Evolutionary conservation across 30 jellyfish, hydroid and myxozoan species (phyloP), one percentile per base, ranked within the genome.

Genomic region (Sanderia malayensis): DNA sequence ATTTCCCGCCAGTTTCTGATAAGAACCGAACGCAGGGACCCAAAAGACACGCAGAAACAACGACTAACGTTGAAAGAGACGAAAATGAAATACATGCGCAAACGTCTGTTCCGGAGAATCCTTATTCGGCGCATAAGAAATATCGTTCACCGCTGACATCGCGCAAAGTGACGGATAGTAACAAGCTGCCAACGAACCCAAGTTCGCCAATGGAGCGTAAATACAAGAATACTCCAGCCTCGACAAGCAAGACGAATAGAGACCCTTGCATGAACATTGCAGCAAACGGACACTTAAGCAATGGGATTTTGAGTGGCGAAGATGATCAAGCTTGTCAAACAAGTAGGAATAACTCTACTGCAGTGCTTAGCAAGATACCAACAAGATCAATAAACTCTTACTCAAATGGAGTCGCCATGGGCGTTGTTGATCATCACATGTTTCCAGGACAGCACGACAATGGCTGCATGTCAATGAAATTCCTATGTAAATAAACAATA

Each of bases 111-210:
- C n/a, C n/a, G n/a, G n/a, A n/a, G n/a, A n/a, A 72, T 76, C 88
- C 88, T 19, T 76, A 76, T 49, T 45, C 81, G 8, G 72, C 88
- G 28, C 88, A 76, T 27, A 27, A 73, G 75, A 63, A 58, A 32
- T 28, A 76, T 7, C 68, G 70, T 18, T 27, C 66, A n/a, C 66
- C 74, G 28, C 34, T 47, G 33, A 4, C 13, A 37, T 37, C 52
- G 52, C 52, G 13, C 6, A 37, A 13, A 13, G 13, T 4, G 13
- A 4, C 13, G 13, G 52, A 37, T 37, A 13, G 13, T 37, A 37
- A 37, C 52, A 37, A 13, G 52, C 52, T 4, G 13, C 10, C 6
- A 13, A 4, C 52, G 52, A 37, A 37, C 13, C 52, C 10, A 4
- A 13, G 6, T 37, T 37, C 52, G 13, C 13, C 52, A 37, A 37